A percentile compares a stretch with the other conserved stretches of the same genome.
Conservation (phyloP, 2,797 vertebrate species). For the Galaxias olidus region DNA sequence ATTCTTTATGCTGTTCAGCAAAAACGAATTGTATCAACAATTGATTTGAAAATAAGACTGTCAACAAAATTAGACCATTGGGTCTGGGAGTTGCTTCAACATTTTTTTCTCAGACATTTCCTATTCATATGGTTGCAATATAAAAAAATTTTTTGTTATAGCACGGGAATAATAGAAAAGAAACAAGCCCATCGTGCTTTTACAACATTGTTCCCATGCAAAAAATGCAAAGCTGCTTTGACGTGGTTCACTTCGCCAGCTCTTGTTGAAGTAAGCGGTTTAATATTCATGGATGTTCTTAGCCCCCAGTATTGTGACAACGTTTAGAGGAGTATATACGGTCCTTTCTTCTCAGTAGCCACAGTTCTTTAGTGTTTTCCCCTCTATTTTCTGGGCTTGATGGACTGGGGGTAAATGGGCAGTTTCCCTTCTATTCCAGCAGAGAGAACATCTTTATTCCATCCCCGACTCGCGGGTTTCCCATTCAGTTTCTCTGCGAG, state of each 20-base stretch:
- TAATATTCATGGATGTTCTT: conserved; percentile 97
- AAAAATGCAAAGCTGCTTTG: conserved; percentile 75
- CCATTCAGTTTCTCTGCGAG: conserved; percentile 82
- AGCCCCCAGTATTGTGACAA: conserved; percentile 86
- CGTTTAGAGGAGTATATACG: conserved; percentile 86
- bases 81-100: conserved; percentile 60
- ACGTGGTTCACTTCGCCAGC: conserved; percentile 68
- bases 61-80: conserved; percentile 57
- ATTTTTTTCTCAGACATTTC: conserved; percentile 68
- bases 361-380: conserved; percentile 79
- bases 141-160: conserved; percentile 53
- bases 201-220: conserved; percentile 68
- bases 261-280: conserved; percentile 77
- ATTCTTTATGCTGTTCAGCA: neutral
- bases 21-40: conserved; percentile 1
- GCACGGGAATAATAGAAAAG: conserved; percentile 71
- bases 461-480: conserved; percentile 82
- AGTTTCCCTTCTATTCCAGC: conserved; percentile 80
- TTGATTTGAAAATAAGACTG: neutral
- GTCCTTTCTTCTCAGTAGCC: conserved; percentile 79
- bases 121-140: conserved; percentile 64
- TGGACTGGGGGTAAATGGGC: conserved; percentile 89
- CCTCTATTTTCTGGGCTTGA: conserved; percentile 87
- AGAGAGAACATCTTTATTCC: conserved; percentile 96
- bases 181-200: conserved; percentile 56